Percentiles rank a stretch among this genome's conserved stretches.
Evolutionary conservation across 2,888 invertebrate genomes (phyloP).

Genomic region (Linnaemya vulpina): DNA sequence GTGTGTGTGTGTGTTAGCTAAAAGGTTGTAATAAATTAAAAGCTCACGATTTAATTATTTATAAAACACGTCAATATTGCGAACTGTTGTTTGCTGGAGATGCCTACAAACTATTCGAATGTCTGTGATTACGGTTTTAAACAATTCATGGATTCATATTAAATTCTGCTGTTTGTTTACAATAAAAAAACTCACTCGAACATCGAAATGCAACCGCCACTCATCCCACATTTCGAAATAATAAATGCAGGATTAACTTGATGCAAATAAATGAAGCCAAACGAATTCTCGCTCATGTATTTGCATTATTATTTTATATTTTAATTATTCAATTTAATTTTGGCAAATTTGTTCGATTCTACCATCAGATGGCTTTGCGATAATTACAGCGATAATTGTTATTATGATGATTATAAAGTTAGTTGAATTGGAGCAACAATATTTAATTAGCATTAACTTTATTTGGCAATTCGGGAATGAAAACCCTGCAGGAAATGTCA

Average conservation of each 20-base stretch:
- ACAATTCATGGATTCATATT: neutral
- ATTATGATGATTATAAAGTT: neutral
- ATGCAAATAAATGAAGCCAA: neutral
- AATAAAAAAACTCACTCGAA: neutral
- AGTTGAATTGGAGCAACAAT: neutral
- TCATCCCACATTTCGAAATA: neutral
- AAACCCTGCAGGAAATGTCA: neutral
- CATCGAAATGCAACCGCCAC: neutral
- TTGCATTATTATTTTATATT: neutral
- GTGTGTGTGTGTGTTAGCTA: neutral
- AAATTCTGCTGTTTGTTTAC: neutral
- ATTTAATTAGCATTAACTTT: conserved; percentile 8
- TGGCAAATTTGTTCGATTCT: neutral
- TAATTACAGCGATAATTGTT: conserved; percentile 31
- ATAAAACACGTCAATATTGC: neutral
- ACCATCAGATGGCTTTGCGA: conserved; percentile 25
- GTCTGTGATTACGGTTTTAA: neutral
- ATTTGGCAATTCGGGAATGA: conserved; percentile 1
- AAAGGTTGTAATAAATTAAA: neutral
- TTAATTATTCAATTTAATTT: neutral
- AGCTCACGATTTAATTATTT: neutral
- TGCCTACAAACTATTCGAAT: neutral
- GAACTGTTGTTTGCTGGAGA: neutral
- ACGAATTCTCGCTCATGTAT: neutral
- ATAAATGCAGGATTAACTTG: neutral